Evolutionary conservation across 23 tunicate genomes (phyloP).

Genomic region (Styela clava): DNA sequence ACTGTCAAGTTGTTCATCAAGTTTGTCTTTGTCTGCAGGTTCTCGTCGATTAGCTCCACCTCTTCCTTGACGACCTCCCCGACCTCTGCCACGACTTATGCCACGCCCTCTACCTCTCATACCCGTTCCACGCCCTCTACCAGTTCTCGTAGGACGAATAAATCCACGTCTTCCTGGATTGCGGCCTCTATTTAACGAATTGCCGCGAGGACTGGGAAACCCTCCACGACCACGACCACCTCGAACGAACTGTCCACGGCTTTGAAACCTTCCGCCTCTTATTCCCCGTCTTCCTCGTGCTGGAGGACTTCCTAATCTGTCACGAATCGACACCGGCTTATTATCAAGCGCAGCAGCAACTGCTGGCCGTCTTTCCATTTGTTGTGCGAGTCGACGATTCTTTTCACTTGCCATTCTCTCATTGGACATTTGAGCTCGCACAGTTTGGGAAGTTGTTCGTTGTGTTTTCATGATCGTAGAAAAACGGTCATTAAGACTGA

Average conservation of each 20-base stretch:
- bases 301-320: constrained; percentile 38
- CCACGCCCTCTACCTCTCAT: constrained; percentile 42
- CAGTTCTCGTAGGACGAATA: not conserved
- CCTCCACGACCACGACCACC: constrained; percentile 16
- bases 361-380: constrained; percentile 87
- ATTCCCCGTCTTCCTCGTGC: constrained; percentile 23
- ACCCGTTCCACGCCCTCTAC: constrained; percentile 45
- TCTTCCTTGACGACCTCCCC: constrained; percentile 25
- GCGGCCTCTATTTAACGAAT: not conserved
- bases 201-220: not conserved
- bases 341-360: constrained; percentile 41
- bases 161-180: constrained; percentile 15
- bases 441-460: constrained; percentile 41
- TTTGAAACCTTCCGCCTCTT: constrained; percentile 15
- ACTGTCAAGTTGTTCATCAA: constrained; percentile 76
- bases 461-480: constrained; percentile 85
- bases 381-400: constrained; percentile 84
- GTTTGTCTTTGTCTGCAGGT: constrained; percentile 42
- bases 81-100: constrained; percentile 42
- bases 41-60: constrained; percentile 18
- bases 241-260: not conserved
- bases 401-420: constrained; percentile 81
- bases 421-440: constrained; percentile 39
- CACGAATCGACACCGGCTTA: constrained; percentile 6
- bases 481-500: constrained; percentile 86